Evolutionary conservation across 2,888 invertebrate species (phyloP).

Genomic region (Tipula confusa): DNA sequence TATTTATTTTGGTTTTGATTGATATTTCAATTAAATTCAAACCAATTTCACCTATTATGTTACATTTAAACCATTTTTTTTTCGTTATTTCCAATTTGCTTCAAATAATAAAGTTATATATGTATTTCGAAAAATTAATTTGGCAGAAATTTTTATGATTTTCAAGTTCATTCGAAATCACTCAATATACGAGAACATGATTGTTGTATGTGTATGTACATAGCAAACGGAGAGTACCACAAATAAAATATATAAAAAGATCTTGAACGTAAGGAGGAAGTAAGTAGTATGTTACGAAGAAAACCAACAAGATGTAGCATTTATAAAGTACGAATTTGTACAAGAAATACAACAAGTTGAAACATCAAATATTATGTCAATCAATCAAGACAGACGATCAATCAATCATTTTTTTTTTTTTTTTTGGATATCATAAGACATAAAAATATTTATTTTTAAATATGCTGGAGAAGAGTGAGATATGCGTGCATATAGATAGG

Average conservation of each 20-base stretch:
- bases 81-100: background rate
- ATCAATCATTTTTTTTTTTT: no score
- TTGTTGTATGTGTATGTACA: background rate
- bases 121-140: background rate
- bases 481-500: background rate
- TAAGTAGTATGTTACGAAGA: background rate
- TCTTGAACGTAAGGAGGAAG: no score
- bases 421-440: background rate
- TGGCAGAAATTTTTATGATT: background rate
- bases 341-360: background rate
- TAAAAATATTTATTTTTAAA: background rate
- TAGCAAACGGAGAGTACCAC: background rate
- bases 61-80: background rate
- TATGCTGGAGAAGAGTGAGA: background rate
- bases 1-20: background rate
- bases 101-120: slow-evolving; percentile 6
- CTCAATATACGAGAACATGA: background rate
- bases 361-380: slow-evolving; percentile 12
- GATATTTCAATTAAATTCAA: slow-evolving; percentile 3
- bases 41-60: background rate
- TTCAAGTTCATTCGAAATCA: slow-evolving; percentile 5
- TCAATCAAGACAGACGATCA: background rate
- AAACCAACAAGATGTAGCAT: background rate
- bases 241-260: no score
- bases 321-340: background rate